Conservation (phyloP, 1,140 invertebrate species). For the Eriocheir sinensis region DNA sequence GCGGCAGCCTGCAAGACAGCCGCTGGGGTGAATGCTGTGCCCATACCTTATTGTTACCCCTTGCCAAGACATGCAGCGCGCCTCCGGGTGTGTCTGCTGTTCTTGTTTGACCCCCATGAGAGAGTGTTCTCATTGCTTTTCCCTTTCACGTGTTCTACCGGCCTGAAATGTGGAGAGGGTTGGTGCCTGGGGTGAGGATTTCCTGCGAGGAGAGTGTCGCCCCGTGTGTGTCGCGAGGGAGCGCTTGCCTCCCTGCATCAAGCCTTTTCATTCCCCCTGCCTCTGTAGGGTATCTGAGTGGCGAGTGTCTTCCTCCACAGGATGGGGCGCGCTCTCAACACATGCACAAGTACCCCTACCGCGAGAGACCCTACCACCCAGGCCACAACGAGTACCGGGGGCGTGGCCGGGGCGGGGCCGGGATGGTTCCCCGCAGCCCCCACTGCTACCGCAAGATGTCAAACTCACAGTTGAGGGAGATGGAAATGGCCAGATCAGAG, state of each 20-base stretch:
- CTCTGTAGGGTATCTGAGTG: slow-evolving; percentile 49
- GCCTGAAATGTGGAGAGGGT: background rate
- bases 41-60: slow-evolving; percentile 22
- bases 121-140: slow-evolving; percentile 25
- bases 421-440: background rate
- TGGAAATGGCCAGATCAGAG: slow-evolving; percentile 62
- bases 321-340: slow-evolving; percentile 52
- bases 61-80: background rate
- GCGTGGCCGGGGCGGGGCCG: background rate
- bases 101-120: slow-evolving; percentile 5
- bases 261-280: slow-evolving; percentile 15
- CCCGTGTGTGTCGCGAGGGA: background rate
- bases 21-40: slow-evolving; percentile 19
- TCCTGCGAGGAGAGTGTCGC: background rate
- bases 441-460: slow-evolving; percentile 50
- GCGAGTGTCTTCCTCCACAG: slow-evolving; percentile 61
- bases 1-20: background rate
- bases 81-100: background rate
- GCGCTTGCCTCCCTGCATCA: background rate
- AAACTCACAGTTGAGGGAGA: slow-evolving; percentile 50
- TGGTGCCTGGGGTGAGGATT: background rate
- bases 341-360: slow-evolving; percentile 46
- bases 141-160: slow-evolving; percentile 1
- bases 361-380: slow-evolving; percentile 43
- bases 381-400: slow-evolving; percentile 46